Evolutionary conservation across 2,888 invertebrate genomes (phyloP), one percentile per base, ranked within the genome.

Genomic region (Drosophila neonasuta): DNA sequence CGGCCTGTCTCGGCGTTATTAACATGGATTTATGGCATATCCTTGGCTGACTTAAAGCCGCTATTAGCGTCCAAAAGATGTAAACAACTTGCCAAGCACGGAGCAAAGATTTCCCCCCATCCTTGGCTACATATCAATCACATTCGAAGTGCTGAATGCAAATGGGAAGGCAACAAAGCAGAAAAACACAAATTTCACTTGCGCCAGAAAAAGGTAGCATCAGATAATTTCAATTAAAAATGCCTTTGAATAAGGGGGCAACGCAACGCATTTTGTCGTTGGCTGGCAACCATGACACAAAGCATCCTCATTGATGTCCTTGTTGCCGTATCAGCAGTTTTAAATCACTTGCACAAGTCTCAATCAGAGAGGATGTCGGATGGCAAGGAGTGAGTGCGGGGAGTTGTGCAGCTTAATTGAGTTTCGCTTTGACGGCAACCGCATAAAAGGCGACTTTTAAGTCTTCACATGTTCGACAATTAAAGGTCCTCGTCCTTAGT

Each of bases 211-310:
- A 74, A 79, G 86, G 75, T 75, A 80, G 76, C 71, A 86, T 72
- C 83, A 69, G 80, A 86, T 85, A 82, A 84, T 87, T 84, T 84
- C 84, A 84, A 84, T 84, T 87, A 84, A 86, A 80, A 84, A 74
- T 81, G 73, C 70, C 74, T 87, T 87, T 87, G 71, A 76, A 74
- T 68, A 24, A 24, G 24, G 46, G 11, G n/a, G 45, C 56, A 45
- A 15, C 4, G 8, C 32, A 45, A 30, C 71, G 67, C 70, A 71
- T 82, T 82, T 72, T 67, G 64, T 73, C 41, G 69, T 74, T 65
- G 57, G 17, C 57, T 76, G 69, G 77, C 81, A 79, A 84, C 80
- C 74, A 66, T 50, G 61, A 64, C 65, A 77, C 63, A 82, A 79
- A 74, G 65, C 67, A 50, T 64, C 52, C 65, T 69, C 75, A 83